Conservation (phyloP, 2,797 vertebrate species). For the Aselliscus stoliczkanus region DNA sequence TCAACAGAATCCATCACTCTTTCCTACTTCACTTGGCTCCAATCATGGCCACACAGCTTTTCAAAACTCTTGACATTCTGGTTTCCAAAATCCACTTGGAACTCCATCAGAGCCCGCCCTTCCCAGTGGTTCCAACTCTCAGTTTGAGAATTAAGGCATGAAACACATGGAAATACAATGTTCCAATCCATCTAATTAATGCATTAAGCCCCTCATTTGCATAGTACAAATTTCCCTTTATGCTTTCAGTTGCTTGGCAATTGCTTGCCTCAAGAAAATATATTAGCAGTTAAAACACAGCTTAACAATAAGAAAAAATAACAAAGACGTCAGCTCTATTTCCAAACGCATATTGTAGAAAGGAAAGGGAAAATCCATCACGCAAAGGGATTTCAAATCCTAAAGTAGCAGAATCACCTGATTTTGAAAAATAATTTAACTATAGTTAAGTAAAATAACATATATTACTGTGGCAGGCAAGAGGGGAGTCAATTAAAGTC, state of each 20-base stretch:
- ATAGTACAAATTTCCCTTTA: conserved; percentile 75
- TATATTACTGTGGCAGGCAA: not conserved
- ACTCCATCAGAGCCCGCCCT: conserved; percentile 31
- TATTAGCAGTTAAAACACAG: conserved; percentile 66
- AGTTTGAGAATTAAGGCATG: conserved; percentile 69
- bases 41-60: conserved; percentile 63
- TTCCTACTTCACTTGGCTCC: conserved; percentile 42
- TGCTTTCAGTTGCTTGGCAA: conserved; percentile 74
- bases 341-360: conserved; percentile 46
- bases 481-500: conserved; percentile 29
- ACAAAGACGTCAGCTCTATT: conserved; percentile 66
- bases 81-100: conserved; percentile 70
- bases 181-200: conserved; percentile 77
- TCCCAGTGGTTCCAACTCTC: conserved; percentile 44
- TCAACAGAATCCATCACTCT: conserved; percentile 25
- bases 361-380: not conserved
- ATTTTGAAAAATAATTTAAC: conserved; percentile 31
- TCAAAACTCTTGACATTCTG: conserved; percentile 11
- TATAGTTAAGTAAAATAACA: not conserved
- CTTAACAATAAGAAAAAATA: conserved; percentile 61
- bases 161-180: conserved; percentile 75
- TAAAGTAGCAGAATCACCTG: not conserved
- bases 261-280: conserved; percentile 70
- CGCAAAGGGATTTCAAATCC: conserved; percentile 10
- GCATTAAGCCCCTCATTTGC: conserved; percentile 76